These are phyloP conservation scores for Machimus rusticus DNA, from an alignment of 2,888 invertebrate genomes.

Conservation along the genomic window DNA sequence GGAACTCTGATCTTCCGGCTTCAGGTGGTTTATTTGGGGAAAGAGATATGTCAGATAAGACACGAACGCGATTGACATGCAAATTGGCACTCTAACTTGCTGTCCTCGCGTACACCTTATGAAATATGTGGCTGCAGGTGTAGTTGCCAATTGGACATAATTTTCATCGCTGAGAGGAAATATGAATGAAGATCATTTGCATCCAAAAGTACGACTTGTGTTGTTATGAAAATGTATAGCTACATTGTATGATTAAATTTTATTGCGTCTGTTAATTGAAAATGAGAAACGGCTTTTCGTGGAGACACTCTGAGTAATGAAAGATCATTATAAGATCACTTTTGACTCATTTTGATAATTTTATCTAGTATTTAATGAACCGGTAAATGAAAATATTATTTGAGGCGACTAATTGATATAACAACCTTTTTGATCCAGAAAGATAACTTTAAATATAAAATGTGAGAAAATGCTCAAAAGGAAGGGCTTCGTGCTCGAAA, in stretches of 20 bases:
- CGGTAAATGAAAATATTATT: background rate
- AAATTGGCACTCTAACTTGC: background rate
- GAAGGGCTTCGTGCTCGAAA: background rate
- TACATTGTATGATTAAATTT: background rate
- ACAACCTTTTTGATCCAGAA: background rate
- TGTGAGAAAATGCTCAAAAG: background rate
- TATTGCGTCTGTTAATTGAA: background rate
- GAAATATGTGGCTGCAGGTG: background rate
- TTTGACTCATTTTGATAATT: background rate
- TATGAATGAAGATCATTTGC: background rate
- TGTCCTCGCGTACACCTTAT: background rate
- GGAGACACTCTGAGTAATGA: background rate
- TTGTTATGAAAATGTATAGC: background rate
- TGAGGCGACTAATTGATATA: background rate
- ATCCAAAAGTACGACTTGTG: background rate
- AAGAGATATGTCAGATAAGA: conserved; percentile 1
- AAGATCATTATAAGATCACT: background rate
- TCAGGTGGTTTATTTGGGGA: background rate
- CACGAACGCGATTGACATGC: conserved; percentile 3
- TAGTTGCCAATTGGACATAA: background rate
- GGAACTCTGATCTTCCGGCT: background rate
- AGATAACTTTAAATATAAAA: background rate
- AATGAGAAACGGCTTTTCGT: background rate
- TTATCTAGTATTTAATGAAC: background rate
- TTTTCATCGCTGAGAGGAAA: background rate